phyloP scores from a whole-genome alignment of 2,888 invertebrate species.

The Diplazon laetatorius region DNA sequence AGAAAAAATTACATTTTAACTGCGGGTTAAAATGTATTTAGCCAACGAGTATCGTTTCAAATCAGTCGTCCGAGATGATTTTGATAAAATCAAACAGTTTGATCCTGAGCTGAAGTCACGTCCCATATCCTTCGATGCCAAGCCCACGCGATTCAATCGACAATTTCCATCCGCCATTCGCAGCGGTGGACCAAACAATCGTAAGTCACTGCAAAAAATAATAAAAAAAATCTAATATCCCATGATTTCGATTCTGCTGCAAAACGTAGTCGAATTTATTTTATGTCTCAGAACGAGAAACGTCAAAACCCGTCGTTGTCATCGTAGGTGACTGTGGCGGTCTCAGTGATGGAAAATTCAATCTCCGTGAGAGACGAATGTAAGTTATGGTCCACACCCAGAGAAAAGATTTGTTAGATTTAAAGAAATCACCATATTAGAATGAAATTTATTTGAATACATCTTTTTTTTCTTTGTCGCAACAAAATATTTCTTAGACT shows the following conservation, averaged over 20 bases:
- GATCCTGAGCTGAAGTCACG: not conserved
- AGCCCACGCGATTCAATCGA: not conserved
- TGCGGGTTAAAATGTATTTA: no score
- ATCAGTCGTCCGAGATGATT: no score
- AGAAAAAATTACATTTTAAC: no score
- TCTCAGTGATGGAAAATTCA: not conserved
- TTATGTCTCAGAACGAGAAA: not conserved
- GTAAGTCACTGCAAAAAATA: not conserved
- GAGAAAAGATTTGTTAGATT: no score
- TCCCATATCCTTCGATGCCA: not conserved
- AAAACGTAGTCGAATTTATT: slow-evolving; percentile 13
- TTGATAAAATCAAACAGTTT: not conserved
- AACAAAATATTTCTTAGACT: no score
- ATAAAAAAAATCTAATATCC: no score
- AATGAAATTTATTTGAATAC: no score
- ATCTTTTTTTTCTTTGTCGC: no score
- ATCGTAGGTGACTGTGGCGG: not conserved
- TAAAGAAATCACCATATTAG: no score
- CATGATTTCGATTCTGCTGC: not conserved
- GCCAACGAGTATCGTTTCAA: no score
- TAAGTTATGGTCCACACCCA: slow-evolving; percentile 52
- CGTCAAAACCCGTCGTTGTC: not conserved
- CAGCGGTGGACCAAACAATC: not conserved
- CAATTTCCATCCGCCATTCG: not conserved
- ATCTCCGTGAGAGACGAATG: not conserved